Base-by-base conservation (phyloP, 1,140 invertebrate genomes). In the Ditylenchus dipsaci region DNA sequence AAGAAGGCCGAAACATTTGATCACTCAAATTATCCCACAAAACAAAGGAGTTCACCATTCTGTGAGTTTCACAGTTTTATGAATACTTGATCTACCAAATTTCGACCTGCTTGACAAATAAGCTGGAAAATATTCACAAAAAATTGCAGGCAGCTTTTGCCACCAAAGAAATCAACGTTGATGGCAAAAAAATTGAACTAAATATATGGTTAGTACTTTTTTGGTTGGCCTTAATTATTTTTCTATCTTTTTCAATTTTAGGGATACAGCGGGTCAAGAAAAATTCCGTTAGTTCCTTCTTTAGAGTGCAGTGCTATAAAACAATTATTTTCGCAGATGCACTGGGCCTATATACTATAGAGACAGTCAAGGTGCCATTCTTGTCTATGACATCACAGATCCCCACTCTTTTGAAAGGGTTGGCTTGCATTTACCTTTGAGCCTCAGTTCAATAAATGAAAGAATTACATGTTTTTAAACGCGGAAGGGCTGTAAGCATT, bases 371-470 rank as follows among this genome's bases (percentile, higher is more conserved):
- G 74, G 95, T 75, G 96, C 95, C 57, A 89, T 98, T 76, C 87
- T 99, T 69, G 94, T 98, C 7, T 98, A 97, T 85, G 95, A 99
- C 85, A 96, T 99, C 59, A 97, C 94, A 58, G 93, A 97, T 87
- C 88, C 92, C 84, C 91, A 95, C 81, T 96, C 95, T 1, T 97
- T 98, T 86, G 89, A 90, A 83, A 97, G 96, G 86, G 94, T 93
- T 27, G 3, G 27, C 29, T 26, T 30, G 3, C 26, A 21, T 61
- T 3, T 61, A 7, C 29, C 23, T 26, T 59, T 11, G 11, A 59
- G 11, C 23, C 57, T 59, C 21, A 23, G n/a, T 15, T n/a, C n/a
- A n/a, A n/a, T n/a, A n/a, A n/a, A 1, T 59, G 1, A 0, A 23
- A 23, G 19, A n/a, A 15, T 1, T 7, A 1, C n/a, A n/a, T n/a